Base-by-base conservation (phyloP, 2,113 vertebrate species). In the Miniopterus natalensis region DNA sequence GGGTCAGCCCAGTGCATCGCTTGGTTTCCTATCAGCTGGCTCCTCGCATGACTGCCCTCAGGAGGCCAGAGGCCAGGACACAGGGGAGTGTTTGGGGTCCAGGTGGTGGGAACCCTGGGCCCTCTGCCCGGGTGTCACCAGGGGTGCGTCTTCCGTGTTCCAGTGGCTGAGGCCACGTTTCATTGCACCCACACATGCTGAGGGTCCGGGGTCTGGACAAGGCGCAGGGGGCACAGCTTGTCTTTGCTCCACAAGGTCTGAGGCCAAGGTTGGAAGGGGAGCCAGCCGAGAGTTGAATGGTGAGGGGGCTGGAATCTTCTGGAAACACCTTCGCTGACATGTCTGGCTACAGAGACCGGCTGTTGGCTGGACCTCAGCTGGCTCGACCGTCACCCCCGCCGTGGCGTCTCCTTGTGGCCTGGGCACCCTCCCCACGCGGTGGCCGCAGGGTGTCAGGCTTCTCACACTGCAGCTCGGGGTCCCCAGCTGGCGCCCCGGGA, bases 111-210 rank as follows among this genome's bases (percentile, higher is more conserved):
- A 75, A 31, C 42, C n/a, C 25, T 4, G 59, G 51, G 29, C n/a
- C 25, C 21, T 57, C 55, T 23, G 29, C 51, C 27, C 21, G 25
- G 71, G 31, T 21, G 17, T 49, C n/a, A 8, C 36, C 13, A 2
- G 23, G 9, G 85, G 5, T 2, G 6, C 8, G 6, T 6, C 51
- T 27, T 53, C 66, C 42, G 55, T 29, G 8, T 31, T 14, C 61
- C 27, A 11, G 57, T 6, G 49, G 31, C 66, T 27, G 13, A 59
- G 17, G 1, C 31, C 31, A 1, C 49, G 0, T 7, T 14, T 23
- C 14, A 4, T 40, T 0, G 3, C 4, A 8, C 47, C 14, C 51
- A 20, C 42, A 5, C 40, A 0, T 13, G 40, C 23, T 11, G 25
- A 20, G 61, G 45, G n/a, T 11, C 29, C 29, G 18, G 61, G 47